A percentile compares a stretch with the other conserved stretches of the same genome.
phyloP scores from a whole-genome alignment of 2,113 vertebrate species.

The Hymenochirus boettgeri region DNA sequence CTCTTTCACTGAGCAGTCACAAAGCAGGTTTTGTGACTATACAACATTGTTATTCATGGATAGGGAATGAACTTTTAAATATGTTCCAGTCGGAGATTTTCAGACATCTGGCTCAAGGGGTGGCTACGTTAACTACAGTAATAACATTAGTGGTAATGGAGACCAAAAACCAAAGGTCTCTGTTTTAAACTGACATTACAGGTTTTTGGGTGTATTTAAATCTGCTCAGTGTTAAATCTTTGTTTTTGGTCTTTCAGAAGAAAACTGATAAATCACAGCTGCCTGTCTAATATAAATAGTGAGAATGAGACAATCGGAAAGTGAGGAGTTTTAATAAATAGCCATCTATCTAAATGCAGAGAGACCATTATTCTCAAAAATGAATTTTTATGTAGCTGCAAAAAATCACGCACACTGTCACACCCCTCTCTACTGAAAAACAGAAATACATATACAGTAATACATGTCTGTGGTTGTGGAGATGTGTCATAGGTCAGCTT shows the following conservation, averaged over 20 bases:
- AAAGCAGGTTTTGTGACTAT: constrained; percentile 42
- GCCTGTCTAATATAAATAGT: background rate
- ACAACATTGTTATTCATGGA: constrained; percentile 40
- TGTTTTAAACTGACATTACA: constrained; percentile 18
- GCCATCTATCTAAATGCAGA: constrained; percentile 10
- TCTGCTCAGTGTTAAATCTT: constrained; percentile 2
- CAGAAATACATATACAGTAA: background rate
- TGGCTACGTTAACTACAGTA: constrained; percentile 31
- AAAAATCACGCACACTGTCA: constrained; percentile 14
- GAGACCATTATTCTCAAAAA: constrained; percentile 14
- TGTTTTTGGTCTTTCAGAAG: background rate
- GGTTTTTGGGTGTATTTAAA: constrained; percentile 23
- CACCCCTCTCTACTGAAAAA: background rate
- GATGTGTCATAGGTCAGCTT: background rate
- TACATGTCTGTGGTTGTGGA: background rate
- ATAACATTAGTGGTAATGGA: constrained; percentile 37
- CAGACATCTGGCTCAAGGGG: constrained; percentile 37
- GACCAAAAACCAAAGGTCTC: constrained; percentile 20
- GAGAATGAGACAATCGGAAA: constrained; percentile 3
- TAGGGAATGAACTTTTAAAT: constrained; percentile 40
- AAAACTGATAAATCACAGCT: constrained; percentile 14
- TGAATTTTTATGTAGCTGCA: background rate
- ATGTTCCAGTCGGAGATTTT: constrained; percentile 44
- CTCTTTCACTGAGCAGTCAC: constrained; percentile 39
- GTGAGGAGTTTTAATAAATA: constrained; percentile 9